Conservation (phyloP, 2,797 vertebrate species). For the Acipenser ruthenus region DNA sequence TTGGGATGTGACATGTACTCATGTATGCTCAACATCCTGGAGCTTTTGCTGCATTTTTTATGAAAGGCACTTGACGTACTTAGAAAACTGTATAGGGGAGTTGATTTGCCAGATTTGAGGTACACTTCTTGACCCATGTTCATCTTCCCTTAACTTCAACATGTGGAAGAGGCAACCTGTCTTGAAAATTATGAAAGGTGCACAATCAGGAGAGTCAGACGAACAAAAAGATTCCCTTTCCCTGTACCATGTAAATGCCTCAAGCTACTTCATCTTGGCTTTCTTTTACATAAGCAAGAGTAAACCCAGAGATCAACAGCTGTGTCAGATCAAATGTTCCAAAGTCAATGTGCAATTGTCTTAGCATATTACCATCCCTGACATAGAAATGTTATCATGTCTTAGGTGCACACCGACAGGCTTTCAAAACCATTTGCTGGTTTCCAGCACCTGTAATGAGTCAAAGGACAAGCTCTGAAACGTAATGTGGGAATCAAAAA, state of each 20-base stretch:
- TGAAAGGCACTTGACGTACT: conserved; percentile 20
- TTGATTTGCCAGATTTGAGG: too few relatives aligned
- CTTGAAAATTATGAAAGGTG: background rate
- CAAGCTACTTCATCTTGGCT: conserved; percentile 54
- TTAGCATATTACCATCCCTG: conserved; percentile 56
- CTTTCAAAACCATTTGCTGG: conserved; percentile 56
- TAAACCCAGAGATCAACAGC: conserved; percentile 58
- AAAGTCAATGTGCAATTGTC: conserved; percentile 70
- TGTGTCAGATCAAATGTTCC: conserved; percentile 74
- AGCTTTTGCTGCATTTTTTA: conserved; percentile 46
- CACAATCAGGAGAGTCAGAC: background rate
- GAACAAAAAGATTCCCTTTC: conserved; percentile 15
- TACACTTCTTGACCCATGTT: background rate
- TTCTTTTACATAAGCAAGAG: conserved; percentile 34
- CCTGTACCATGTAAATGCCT: conserved; percentile 49
- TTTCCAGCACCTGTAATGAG: conserved; percentile 27
- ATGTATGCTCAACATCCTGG: conserved; percentile 31
- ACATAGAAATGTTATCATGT: conserved; percentile 45
- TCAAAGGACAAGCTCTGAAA: background rate
- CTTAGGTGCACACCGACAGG: conserved; percentile 44
- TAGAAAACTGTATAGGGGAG: too few relatives aligned
- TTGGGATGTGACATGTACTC: conserved; percentile 16
- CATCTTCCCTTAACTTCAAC: background rate
- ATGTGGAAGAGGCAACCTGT: background rate
- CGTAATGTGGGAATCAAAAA: background rate